phyloP scores from a whole-genome alignment of 2,888 invertebrate species.

The Machimus rusticus region DNA sequence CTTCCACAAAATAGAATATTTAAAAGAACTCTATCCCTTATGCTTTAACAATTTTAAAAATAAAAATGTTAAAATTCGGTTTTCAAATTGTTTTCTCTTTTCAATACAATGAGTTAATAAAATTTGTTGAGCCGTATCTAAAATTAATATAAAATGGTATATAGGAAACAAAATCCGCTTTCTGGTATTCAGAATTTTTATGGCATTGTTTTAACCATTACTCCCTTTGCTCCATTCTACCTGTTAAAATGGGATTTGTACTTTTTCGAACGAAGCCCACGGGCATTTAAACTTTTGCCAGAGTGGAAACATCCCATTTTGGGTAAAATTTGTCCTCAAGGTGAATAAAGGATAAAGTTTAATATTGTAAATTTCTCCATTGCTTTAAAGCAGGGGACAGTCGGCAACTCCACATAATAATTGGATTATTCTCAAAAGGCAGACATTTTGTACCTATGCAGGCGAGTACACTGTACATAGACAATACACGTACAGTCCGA shows the following conservation, averaged over 20 bases:
- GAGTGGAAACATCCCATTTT: neutral
- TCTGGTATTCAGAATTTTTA: neutral
- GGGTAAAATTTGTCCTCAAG: neutral
- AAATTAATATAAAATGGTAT: too few species aligned
- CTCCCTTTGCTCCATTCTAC: neutral
- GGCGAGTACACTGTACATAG: neutral
- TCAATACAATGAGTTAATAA: too few species aligned
- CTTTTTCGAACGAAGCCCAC: neutral
- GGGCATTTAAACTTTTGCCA: neutral
- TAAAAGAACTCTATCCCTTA: too few species aligned
- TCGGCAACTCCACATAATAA: neutral
- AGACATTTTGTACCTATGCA: neutral
- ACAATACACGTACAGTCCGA: neutral
- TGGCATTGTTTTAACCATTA: neutral
- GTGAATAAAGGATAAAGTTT: neutral
- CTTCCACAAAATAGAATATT: too few species aligned
- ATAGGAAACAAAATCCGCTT: too few species aligned
- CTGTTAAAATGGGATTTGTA: neutral
- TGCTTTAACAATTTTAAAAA: too few species aligned
- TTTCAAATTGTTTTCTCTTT: too few species aligned
- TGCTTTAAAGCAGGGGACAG: neutral
- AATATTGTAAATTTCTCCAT: neutral
- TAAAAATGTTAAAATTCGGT: too few species aligned
- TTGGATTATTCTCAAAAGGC: neutral
- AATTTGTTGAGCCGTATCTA: too few species aligned